A percentile compares a stretch with the other conserved stretches of the same genome.
phyloP scores from a whole-genome alignment of 2,888 invertebrate genomes.

The Tholera decimalis region DNA sequence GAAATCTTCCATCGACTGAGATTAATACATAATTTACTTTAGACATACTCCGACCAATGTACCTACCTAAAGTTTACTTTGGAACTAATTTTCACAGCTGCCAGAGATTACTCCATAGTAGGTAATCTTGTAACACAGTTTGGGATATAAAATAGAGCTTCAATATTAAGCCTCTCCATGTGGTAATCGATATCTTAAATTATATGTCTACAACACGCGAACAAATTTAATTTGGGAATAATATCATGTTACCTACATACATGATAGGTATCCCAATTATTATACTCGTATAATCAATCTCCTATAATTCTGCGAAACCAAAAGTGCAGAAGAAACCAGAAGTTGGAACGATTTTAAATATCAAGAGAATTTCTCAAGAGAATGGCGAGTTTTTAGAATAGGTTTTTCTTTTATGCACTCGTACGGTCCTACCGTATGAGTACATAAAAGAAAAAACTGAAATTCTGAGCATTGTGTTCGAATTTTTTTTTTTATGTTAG shows the following conservation, averaged over 20 bases:
- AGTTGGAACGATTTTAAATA: slow-evolving; percentile 34
- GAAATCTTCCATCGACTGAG: slow-evolving; percentile 57
- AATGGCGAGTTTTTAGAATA: slow-evolving; percentile 23
- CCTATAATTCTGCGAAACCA: slow-evolving; percentile 3
- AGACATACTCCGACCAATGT: slow-evolving; percentile 53
- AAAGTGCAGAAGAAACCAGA: slow-evolving; percentile 36
- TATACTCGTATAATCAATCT: slow-evolving; percentile 27
- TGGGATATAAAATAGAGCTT: slow-evolving; percentile 48
- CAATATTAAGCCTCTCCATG: slow-evolving; percentile 32
- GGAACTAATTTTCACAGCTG: slow-evolving; percentile 69
- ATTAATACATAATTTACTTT: slow-evolving; percentile 66
- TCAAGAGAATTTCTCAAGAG: slow-evolving; percentile 18
- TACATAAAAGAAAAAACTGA: slow-evolving; percentile 21
- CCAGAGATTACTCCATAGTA: slow-evolving; percentile 60
- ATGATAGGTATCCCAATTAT: slow-evolving; percentile 10
- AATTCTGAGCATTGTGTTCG: slow-evolving; percentile 3
- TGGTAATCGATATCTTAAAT: slow-evolving; percentile 46
- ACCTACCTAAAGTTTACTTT: slow-evolving; percentile 64
- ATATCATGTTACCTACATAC: slow-evolving; percentile 10
- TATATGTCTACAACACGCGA: slow-evolving; percentile 44
- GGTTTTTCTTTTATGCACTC: slow-evolving; percentile 33
- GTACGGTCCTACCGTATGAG: too few species aligned
- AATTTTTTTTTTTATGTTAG: slow-evolving; percentile 21
- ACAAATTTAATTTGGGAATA: slow-evolving; percentile 30
- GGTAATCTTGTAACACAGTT: slow-evolving; percentile 56